Evolutionary conservation across 2,797 vertebrate species (phyloP).

Genomic region (Semotilus atromaculatus): DNA sequence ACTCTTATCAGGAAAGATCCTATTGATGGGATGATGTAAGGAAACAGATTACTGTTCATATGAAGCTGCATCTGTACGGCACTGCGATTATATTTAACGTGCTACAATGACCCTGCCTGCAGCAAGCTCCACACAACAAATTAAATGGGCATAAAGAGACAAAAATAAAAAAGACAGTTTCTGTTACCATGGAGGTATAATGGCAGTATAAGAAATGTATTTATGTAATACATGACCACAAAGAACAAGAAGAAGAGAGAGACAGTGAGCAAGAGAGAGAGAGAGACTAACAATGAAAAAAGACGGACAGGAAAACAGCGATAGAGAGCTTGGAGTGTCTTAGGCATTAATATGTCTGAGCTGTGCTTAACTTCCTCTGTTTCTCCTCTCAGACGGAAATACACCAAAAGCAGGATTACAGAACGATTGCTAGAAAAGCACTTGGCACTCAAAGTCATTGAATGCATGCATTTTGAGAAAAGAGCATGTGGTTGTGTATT

Average conservation of each 20-base stretch:
- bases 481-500: background rate
- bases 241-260: conserved; percentile 1
- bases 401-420: conserved; percentile 38
- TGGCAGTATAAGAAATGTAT: background rate
- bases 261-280: background rate
- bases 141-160: conserved; percentile 24
- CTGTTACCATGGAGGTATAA: conserved; percentile 36
- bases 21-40: background rate
- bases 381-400: conserved; percentile 12
- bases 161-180: conserved; percentile 20
- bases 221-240: conserved; percentile 13
- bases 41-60: conserved; percentile 21
- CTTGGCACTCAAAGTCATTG: conserved; percentile 8
- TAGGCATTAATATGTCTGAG: conserved; percentile 32
- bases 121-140: conserved; percentile 13
- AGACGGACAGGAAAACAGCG: conserved; percentile 5
- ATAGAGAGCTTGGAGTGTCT: conserved; percentile 25
- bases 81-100: conserved; percentile 15
- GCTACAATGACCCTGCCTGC: conserved; percentile 21
- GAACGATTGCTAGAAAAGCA: background rate
- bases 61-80: conserved; percentile 1
- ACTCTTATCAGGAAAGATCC: conserved; percentile 26
- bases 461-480: background rate
- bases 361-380: conserved; percentile 26
- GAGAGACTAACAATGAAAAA: background rate